A percentile compares a stretch with the other conserved stretches of the same genome.
Conservation (phyloP, 2,888 invertebrate genomes). For the Noctua janthina region DNA sequence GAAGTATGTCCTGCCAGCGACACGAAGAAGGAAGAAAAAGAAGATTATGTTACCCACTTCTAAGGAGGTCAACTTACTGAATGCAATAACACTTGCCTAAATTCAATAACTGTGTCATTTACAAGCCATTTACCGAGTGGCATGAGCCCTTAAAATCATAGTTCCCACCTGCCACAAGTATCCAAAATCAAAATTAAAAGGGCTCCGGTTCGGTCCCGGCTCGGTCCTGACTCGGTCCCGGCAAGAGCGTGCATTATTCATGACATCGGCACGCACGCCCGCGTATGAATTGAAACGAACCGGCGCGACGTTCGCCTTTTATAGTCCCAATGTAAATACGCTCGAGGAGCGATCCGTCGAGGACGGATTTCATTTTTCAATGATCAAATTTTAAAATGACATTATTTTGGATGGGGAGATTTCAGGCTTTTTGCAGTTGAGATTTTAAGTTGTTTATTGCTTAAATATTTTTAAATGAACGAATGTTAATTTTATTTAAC, state of each 20-base stretch:
- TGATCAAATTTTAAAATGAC: slow-evolving; percentile 60
- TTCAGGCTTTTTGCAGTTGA: slow-evolving; percentile 6
- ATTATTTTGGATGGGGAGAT: slow-evolving; percentile 48
- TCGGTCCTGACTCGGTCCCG: slow-evolving; percentile 32
- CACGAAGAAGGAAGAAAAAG: neutral
- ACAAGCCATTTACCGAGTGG: neutral
- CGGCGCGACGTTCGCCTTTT: slow-evolving; percentile 70
- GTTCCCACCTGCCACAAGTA: slow-evolving; percentile 48
- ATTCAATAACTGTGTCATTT: neutral
- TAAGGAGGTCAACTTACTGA: neutral
- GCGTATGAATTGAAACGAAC: slow-evolving; percentile 77
- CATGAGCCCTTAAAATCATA: slow-evolving; percentile 39
- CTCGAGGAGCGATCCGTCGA: slow-evolving; percentile 54
- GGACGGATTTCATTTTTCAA: slow-evolving; percentile 67
- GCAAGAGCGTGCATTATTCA: slow-evolving; percentile 74
- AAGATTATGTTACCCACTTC: neutral
- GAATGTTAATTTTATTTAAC: neutral
- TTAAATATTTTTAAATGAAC: neutral
- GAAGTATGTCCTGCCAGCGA: neutral
- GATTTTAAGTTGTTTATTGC: neutral
- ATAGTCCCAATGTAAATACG: slow-evolving; percentile 74
- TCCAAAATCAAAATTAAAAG: slow-evolving; percentile 69
- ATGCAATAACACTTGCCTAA: neutral
- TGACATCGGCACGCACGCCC: slow-evolving; percentile 72
- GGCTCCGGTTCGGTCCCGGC: slow-evolving; percentile 53